phyloP scores from a whole-genome alignment of 1,140 invertebrate species.

The Papilio machaon region DNA sequence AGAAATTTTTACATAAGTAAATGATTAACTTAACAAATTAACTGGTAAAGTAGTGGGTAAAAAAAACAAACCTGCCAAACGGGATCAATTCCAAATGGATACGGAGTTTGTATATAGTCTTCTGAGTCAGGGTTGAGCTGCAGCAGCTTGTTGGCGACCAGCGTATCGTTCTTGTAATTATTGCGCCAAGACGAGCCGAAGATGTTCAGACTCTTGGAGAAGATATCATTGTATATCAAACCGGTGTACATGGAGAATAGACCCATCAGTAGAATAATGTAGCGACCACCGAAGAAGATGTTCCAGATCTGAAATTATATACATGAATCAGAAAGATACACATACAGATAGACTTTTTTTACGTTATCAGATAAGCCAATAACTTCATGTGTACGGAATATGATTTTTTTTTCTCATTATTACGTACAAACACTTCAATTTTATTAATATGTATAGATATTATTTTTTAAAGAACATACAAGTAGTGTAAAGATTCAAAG shows the following conservation, averaged over 20 bases:
- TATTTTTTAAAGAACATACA: too few relatives aligned
- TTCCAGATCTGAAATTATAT: constrained; percentile 90
- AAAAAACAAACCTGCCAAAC: constrained; percentile 89
- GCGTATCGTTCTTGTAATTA: constrained; percentile 82
- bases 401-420: too few relatives aligned
- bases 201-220: constrained; percentile 98
- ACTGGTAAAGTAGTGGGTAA: neutral
- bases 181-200: constrained; percentile 96
- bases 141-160: constrained; percentile 81
- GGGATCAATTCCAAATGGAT: constrained; percentile 96
- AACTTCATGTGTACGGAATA: too few relatives aligned
- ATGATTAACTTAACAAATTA: too few relatives aligned
- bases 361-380: too few relatives aligned
- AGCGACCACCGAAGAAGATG: constrained; percentile 98
- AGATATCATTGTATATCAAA: constrained; percentile 99
- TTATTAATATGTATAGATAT: too few relatives aligned
- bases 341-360: too few relatives aligned
- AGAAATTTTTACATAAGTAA: too few relatives aligned
- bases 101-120: constrained; percentile 86
- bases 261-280: constrained; percentile 99
- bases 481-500: too few relatives aligned
- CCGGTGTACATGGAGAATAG: constrained; percentile 99
- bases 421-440: too few relatives aligned
- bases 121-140: constrained; percentile 86
- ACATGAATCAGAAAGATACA: neutral